Percentiles rank a stretch among this genome's conserved stretches.
Conservation (phyloP, 1,140 invertebrate genomes). For the Agrypnia vestita region DNA sequence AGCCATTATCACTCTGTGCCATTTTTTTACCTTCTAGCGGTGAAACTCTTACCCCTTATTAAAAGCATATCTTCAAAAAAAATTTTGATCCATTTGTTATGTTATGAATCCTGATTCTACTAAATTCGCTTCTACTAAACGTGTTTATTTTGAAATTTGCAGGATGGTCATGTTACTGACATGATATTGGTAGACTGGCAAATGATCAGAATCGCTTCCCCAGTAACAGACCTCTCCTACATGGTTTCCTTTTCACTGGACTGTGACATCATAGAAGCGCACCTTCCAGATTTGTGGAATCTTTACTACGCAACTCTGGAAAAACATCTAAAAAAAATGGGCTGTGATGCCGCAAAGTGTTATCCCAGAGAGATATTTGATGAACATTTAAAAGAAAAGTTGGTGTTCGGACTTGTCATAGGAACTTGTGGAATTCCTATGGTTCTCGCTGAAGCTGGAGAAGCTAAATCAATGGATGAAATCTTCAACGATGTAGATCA, state of each 20-base stretch:
- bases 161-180: not conserved
- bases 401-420: conserved; percentile 5
- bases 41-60: too few species aligned
- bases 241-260: not conserved
- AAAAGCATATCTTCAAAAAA: too few species aligned
- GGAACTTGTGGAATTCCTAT: not conserved
- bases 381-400: not conserved
- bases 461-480: not conserved
- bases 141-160: not conserved
- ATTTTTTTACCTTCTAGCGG: too few species aligned
- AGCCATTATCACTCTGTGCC: too few species aligned
- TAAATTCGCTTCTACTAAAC: too few species aligned
- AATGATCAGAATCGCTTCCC: conserved; percentile 8
- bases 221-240: conserved; percentile 19
- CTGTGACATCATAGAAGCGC: not conserved
- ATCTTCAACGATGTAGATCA: not conserved
- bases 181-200: conserved; percentile 17
- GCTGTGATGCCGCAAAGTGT: not conserved
- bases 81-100: too few species aligned
- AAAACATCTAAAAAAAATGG: not conserved
- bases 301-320: conserved; percentile 4
- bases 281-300: not conserved
- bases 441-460: not conserved
- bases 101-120: too few species aligned
- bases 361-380: conserved; percentile 14